phyloP scores from a whole-genome alignment of 2,888 invertebrate genomes.

The Liopterus haemorrhoidalis region DNA sequence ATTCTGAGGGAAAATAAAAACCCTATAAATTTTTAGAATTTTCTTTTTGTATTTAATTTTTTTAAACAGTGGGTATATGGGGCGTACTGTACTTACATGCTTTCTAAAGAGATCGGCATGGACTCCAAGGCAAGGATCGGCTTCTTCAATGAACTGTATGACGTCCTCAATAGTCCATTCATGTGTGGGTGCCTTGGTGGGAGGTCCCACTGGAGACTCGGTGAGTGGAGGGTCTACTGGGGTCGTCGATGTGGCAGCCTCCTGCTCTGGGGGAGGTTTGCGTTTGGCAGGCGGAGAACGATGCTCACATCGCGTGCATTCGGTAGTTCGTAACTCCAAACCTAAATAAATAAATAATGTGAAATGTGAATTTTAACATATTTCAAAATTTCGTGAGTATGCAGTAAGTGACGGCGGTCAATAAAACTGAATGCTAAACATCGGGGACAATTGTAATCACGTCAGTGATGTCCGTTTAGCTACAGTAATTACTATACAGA shows the following conservation, averaged over 20 bases:
- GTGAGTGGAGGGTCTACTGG: conserved; percentile 45
- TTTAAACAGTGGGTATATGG: no score
- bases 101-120: conserved; percentile 89
- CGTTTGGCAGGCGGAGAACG: conserved; percentile 42
- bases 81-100: conserved; percentile 72
- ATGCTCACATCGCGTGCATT: conserved; percentile 13
- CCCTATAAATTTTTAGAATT: no score
- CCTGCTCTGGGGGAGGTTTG: conserved; percentile 47
- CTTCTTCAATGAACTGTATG: conserved; percentile 80
- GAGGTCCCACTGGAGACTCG: conserved; percentile 38
- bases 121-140: conserved; percentile 75
- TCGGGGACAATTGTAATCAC: no score
- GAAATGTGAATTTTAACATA: no score
- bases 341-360: conserved; percentile 35
- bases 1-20: no score
- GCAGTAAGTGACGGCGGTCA: no score
- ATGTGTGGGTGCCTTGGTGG: conserved; percentile 55
- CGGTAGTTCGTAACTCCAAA: conserved; percentile 34
- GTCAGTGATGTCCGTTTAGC: no score
- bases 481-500: no score
- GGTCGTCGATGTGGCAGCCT: conserved; percentile 66
- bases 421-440: no score
- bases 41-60: no score
- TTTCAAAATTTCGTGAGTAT: no score
- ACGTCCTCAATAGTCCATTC: conserved; percentile 96